phyloP scores from a whole-genome alignment of 2,888 invertebrate species.

The Phania funesta region DNA sequence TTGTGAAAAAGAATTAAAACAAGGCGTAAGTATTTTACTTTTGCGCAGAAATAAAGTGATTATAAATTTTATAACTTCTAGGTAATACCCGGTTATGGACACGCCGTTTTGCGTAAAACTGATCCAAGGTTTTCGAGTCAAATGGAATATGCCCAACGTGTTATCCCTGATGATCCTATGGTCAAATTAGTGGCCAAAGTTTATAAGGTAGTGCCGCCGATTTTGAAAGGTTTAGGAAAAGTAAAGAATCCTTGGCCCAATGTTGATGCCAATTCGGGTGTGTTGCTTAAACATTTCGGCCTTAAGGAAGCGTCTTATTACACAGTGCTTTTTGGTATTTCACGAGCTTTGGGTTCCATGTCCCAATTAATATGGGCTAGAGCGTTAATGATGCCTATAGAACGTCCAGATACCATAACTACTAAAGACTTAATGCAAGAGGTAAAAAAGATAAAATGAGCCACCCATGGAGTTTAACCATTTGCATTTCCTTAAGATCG shows the following conservation, averaged over 20 bases:
- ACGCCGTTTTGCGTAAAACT: conserved; percentile 90
- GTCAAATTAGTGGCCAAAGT: conserved; percentile 83
- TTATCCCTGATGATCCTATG: conserved; percentile 88
- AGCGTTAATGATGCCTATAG: conserved; percentile 87
- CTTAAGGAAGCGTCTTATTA: conserved; percentile 92
- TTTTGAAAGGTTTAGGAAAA: conserved; percentile 74
- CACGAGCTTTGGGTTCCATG: conserved; percentile 88
- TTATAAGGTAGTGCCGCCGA: background rate
- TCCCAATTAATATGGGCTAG: conserved; percentile 89
- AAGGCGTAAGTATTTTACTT: background rate
- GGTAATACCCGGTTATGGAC: conserved; percentile 82
- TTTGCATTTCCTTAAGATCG: too few species aligned
- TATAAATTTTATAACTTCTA: background rate
- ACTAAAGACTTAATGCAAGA: background rate
- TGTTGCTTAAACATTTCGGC: conserved; percentile 88
- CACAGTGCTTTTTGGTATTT: conserved; percentile 92
- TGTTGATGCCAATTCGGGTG: conserved; percentile 93
- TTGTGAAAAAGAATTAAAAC: background rate
- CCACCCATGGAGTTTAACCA: too few species aligned
- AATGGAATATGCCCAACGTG: conserved; percentile 75
- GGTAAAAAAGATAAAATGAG: background rate
- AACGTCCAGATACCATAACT: background rate
- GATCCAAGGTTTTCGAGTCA: conserved; percentile 89
- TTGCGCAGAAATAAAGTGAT: background rate
- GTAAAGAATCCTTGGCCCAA: conserved; percentile 94